These are phyloP conservation scores for Globicephala melas DNA, from an alignment of 2,113 vertebrate species.

Conservation along the genomic window DNA sequence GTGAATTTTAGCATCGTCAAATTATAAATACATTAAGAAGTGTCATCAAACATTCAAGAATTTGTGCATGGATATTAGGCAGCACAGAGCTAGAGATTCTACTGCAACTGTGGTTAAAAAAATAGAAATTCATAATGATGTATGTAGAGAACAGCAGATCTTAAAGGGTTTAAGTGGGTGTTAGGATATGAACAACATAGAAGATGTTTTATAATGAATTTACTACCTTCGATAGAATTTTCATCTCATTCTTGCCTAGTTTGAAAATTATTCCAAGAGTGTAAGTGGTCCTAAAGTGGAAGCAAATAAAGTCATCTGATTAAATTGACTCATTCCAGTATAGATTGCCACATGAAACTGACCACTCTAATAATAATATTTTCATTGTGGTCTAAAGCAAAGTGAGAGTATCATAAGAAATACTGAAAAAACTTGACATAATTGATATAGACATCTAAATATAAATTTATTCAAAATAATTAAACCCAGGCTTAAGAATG, in stretches of 20 bases:
- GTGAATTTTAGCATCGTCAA: neutral
- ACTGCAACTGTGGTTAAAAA: neutral
- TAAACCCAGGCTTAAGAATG: neutral
- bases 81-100: neutral
- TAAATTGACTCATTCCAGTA: neutral
- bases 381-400: neutral
- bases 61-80: too few relatives aligned
- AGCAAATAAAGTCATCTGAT: neutral
- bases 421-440: neutral
- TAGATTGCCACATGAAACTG: neutral
- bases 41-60: accelerated
- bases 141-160: neutral
- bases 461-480: neutral
- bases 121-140: neutral
- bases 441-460: neutral
- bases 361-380: neutral
- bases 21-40: neutral
- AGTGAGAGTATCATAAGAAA: neutral
- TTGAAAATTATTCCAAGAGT: neutral
- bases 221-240: neutral
- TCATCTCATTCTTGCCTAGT: neutral
- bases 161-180: neutral
- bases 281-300: neutral
- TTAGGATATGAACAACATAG: neutral
- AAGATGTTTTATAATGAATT: neutral